Conservation (phyloP, 2,797 vertebrate species). For the Sternarchorhynchus goeldii region DNA sequence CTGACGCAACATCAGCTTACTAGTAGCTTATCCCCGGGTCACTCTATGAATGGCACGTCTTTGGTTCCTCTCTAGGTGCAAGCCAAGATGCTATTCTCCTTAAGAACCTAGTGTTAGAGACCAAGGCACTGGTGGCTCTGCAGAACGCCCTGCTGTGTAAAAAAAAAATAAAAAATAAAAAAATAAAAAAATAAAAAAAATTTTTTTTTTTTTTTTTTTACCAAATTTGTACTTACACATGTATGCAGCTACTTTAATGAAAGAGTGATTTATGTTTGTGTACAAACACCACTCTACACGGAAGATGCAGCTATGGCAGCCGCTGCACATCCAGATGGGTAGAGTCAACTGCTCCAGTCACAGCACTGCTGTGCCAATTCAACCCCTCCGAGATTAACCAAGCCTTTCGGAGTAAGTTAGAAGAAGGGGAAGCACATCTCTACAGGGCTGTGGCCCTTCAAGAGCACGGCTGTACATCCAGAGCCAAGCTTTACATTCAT, state of each 20-base stretch:
- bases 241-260: conserved; percentile 15
- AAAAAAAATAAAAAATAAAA: too few species aligned
- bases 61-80: conserved; percentile 51
- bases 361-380: background rate
- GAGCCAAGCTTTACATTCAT: conserved; percentile 30
- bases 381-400: conserved; percentile 1
- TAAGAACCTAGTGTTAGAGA: conserved; percentile 5
- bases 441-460: background rate
- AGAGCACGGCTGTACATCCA: background rate
- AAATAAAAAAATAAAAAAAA: too few species aligned
- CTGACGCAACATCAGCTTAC: background rate
- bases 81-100: conserved; percentile 16
- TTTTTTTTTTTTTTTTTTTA: background rate
- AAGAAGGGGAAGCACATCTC: background rate
- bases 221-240: background rate
- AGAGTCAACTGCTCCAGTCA: conserved; percentile 3
- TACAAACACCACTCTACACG: background rate
- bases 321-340: conserved; percentile 9
- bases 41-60: conserved; percentile 33
- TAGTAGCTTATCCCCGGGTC: background rate
- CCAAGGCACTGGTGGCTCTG: conserved; percentile 24
- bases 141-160: background rate
- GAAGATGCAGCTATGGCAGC: conserved; percentile 9
- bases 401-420: background rate
- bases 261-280: conserved; percentile 5